Percentiles rank a stretch among this genome's conserved stretches.
phyloP scores from a whole-genome alignment of 1,140 invertebrate species.

The Caenorhabditis latens region DNA sequence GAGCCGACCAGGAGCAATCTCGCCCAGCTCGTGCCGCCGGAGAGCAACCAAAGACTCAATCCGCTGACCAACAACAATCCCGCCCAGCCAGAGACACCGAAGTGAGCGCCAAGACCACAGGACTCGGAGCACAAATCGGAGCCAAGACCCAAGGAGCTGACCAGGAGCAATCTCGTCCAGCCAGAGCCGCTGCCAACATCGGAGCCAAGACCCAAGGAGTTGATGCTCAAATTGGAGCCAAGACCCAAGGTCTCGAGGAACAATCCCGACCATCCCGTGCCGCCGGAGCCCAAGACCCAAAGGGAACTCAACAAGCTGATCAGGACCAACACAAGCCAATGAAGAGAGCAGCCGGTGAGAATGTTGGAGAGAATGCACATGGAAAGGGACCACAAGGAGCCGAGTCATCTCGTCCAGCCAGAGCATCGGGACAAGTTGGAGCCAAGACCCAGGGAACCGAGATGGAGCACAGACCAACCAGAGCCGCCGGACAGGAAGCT shows the following conservation, averaged over 20 bases:
- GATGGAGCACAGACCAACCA: neutral
- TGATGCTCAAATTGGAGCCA: neutral
- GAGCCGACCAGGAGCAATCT: neutral
- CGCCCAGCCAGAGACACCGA: neutral
- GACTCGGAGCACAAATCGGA: neutral
- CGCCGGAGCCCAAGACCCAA: neutral
- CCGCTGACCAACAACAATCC: neutral
- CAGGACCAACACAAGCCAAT: neutral
- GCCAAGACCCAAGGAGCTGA: constrained; percentile 2
- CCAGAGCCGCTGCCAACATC: neutral
- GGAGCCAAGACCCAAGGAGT: neutral
- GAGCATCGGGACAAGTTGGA: neutral
- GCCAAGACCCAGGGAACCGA: too few relatives aligned
- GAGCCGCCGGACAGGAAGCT: neutral
- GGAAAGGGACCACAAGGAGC: neutral
- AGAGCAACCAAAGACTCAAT: neutral
- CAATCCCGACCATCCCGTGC: neutral
- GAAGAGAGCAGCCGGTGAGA: neutral
- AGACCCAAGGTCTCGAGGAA: neutral
- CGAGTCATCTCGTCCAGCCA: neutral
- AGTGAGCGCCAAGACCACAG: neutral
- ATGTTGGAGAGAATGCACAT: neutral
- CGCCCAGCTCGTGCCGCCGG: neutral
- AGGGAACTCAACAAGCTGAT: neutral
- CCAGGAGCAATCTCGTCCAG: neutral